Percentiles rank a stretch among this genome's conserved stretches.
phyloP scores from a whole-genome alignment of 2,113 vertebrate species.

The Synchiropus splendidus region DNA sequence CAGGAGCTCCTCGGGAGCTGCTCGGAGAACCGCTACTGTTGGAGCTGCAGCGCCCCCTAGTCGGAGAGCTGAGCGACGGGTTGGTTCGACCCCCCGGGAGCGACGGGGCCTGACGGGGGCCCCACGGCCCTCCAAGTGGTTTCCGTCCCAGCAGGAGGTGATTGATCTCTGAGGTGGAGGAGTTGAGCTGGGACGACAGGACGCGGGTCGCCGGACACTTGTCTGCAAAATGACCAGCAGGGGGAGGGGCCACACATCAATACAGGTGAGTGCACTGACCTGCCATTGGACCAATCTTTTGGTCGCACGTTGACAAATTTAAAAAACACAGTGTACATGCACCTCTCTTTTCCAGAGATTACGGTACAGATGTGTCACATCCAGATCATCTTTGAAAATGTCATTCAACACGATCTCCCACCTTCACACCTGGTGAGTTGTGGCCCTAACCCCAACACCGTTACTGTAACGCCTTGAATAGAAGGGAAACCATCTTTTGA shows the following conservation, averaged over 20 bases:
- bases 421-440: too few relatives aligned
- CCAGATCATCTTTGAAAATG: too few relatives aligned
- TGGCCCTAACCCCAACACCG: too few relatives aligned
- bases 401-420: too few relatives aligned
- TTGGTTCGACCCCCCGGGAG: conserved; percentile 41
- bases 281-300: too few relatives aligned
- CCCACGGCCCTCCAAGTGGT: conserved; percentile 59
- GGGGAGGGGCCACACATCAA: conserved; percentile 1
- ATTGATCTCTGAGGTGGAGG: conserved; percentile 84
- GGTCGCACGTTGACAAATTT: too few relatives aligned
- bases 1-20: conserved; percentile 61
- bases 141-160: conserved; percentile 93
- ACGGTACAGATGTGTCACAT: too few relatives aligned
- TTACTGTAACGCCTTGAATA: too few relatives aligned
- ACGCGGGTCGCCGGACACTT: conserved; percentile 87
- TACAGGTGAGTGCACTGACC: background rate
- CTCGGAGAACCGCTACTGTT: conserved; percentile 40
- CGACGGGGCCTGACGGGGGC: conserved; percentile 5
- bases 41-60: conserved; percentile 24
- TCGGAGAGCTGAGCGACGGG: conserved; percentile 34
- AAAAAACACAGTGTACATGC: too few relatives aligned
- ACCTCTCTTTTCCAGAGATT: too few relatives aligned
- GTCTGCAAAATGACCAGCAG: conserved; percentile 57
- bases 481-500: too few relatives aligned
- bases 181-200: conserved; percentile 85